These are phyloP conservation scores for Rhyacophila evoluta DNA, from an alignment of 2,888 invertebrate species.

Conservation along the genomic window DNA sequence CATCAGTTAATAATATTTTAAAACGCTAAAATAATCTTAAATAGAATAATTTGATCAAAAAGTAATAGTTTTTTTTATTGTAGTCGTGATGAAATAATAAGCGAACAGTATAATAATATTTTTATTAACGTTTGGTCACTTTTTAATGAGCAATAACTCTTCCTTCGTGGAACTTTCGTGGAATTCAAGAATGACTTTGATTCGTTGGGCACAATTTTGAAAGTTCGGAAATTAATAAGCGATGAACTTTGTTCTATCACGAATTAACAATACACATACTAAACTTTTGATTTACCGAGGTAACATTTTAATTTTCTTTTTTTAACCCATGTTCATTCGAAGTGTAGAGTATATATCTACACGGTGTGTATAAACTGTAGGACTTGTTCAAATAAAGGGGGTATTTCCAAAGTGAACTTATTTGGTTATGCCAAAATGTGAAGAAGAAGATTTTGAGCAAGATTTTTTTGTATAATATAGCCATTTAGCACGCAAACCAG, in stretches of 20 bases:
- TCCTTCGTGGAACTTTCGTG: background rate
- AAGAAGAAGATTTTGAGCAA: too few relatives aligned
- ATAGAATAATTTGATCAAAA: background rate
- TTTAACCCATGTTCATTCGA: too few relatives aligned
- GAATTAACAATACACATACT: too few relatives aligned
- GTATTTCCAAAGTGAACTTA: too few relatives aligned
- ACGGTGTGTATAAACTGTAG: too few relatives aligned
- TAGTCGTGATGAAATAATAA: conserved; percentile 6
- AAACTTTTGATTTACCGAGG: too few relatives aligned
- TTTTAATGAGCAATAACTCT: conserved; percentile 7
- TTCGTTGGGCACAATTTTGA: background rate
- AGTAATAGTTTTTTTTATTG: conserved; percentile 10
- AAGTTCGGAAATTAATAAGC: background rate
- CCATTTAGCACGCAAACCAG: too few relatives aligned
- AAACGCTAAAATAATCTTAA: conserved; percentile 28
- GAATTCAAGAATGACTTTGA: background rate
- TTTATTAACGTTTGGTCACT: background rate
- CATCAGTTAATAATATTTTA: conserved; percentile 30
- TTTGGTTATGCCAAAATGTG: too few relatives aligned
- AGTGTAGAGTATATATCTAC: too few relatives aligned
- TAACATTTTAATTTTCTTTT: too few relatives aligned
- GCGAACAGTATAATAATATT: conserved; percentile 14
- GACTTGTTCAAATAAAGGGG: too few relatives aligned
- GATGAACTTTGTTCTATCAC: background rate
- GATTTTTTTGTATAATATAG: too few relatives aligned